Base-by-base conservation (phyloP, 2,797 vertebrate species). In the Alectoris magna region DNA sequence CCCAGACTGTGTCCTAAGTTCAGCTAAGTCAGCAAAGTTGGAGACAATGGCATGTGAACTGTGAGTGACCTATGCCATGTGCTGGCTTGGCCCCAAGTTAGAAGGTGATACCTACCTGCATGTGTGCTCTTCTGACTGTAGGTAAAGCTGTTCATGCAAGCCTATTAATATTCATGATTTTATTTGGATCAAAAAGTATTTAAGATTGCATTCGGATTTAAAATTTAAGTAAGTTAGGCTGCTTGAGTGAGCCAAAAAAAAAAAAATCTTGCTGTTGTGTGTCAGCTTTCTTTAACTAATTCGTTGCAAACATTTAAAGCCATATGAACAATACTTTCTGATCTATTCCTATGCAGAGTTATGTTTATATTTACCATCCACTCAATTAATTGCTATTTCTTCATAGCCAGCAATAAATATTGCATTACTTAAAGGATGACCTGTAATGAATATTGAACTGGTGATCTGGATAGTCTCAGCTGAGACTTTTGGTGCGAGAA, bases 371-470 rank as follows among this genome's bases (percentile, higher is more conserved):
- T 84, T 89, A 44, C 36, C 26, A 39, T 48, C 56, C 29, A 67
- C 36, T 81, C 49, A 82, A 53, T 51, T 93, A 72, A 69, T 88
- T 85, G 81, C 7, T 78, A 6, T 41, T 87, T 82, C 63, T 81
- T 84, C 81, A 60, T 26, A 39, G 27, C 12, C 39, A 48, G n/a
- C 62, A 53, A 15, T 70, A 84, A 67, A 19, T 84, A 84, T 26
- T 75, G 6, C 26, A 59, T 72, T 70, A 48, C 39, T 88, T 85
- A 34, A 2, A 84, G 8, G 8, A 66, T 78, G 36, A 80, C 14
- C 27, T 81, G 10, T 36, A 86, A 27, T 46, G 58, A 79, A 59
- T 72, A 64, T 39, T 88, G 51, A 75, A 71, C 29, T 75, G 16
- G 46, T 59, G 62, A 90, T 88, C 82, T 73, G 41, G 53, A 5